Percentiles rank a stretch among this genome's conserved stretches.
Evolutionary conservation across 2,113 vertebrate species (phyloP).

Genomic region (Tyto alba): DNA sequence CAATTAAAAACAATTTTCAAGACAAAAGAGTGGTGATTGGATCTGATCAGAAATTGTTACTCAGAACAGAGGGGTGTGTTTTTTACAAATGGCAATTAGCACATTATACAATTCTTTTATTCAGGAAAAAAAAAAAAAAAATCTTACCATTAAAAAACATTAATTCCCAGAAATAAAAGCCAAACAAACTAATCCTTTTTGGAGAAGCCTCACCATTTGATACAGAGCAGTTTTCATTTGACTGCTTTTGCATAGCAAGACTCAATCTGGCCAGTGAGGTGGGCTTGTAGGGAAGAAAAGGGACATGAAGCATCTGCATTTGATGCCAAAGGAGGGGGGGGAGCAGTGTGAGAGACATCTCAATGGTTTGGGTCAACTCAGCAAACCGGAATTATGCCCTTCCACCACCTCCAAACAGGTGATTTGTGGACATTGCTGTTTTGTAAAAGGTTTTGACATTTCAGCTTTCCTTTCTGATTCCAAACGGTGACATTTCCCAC

Average conservation of each 20-base stretch:
- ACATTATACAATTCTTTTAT: background rate
- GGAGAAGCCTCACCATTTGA: background rate
- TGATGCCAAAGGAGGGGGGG: background rate
- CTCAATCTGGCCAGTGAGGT: background rate
- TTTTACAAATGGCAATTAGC: slow-evolving; percentile 17
- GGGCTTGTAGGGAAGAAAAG: background rate
- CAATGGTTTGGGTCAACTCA: background rate
- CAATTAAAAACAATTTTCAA: slow-evolving; percentile 31
- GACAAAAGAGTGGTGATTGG: slow-evolving; percentile 4
- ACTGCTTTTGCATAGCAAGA: background rate
- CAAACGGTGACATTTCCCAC: background rate
- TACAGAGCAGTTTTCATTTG: background rate
- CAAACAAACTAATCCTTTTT: background rate
- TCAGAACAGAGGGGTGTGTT: background rate
- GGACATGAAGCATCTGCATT: background rate
- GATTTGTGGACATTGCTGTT: background rate
- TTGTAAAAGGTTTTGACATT: slow-evolving; percentile 36
- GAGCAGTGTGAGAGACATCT: background rate
- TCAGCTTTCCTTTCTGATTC: background rate
- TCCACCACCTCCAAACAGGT: background rate
- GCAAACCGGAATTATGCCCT: background rate
- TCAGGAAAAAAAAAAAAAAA: background rate
- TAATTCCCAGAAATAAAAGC: background rate
- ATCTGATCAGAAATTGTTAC: slow-evolving; percentile 5
- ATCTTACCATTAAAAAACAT: background rate